A percentile compares a stretch with the other conserved stretches of the same genome.
These are phyloP conservation scores for Caenorhabditis sinica DNA, from an alignment of 2,888 invertebrate species.

Conservation along the genomic window DNA sequence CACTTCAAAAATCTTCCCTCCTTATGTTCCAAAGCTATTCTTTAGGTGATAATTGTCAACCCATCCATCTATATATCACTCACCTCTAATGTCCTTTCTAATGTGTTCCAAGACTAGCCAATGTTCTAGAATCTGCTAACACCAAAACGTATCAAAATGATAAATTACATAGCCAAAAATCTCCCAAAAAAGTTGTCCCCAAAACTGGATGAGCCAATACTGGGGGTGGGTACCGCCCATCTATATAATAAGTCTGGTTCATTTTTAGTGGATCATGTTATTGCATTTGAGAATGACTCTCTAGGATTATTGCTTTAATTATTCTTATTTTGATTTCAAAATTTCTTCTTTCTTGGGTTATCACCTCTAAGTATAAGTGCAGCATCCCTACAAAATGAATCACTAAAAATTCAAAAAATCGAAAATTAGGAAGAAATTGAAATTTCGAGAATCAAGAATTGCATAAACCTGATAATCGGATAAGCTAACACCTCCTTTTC, in stretches of 20 bases:
- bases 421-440: not conserved
- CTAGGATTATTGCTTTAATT: not conserved
- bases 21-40: not conserved
- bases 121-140: not conserved
- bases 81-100: not conserved
- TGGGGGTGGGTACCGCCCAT: not conserved
- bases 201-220: slow-evolving; percentile 20
- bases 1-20: no score
- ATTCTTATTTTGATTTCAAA: not conserved
- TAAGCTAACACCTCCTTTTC: not conserved
- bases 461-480: slow-evolving; percentile 26
- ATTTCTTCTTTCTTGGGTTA: no score
- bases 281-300: not conserved
- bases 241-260: not conserved
- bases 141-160: slow-evolving; percentile 13
- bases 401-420: not conserved
- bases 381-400: not conserved
- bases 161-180: not conserved
- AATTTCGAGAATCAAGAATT: slow-evolving; percentile 21
- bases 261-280: no score
- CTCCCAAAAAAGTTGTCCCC: not conserved
- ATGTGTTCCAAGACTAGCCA: not conserved
- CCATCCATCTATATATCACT: slow-evolving; percentile 10
- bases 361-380: no score
- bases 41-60: not conserved